These are phyloP conservation scores for Micromesistius poutassou DNA, from an alignment of 2,797 vertebrate genomes.

Conservation along the genomic window DNA sequence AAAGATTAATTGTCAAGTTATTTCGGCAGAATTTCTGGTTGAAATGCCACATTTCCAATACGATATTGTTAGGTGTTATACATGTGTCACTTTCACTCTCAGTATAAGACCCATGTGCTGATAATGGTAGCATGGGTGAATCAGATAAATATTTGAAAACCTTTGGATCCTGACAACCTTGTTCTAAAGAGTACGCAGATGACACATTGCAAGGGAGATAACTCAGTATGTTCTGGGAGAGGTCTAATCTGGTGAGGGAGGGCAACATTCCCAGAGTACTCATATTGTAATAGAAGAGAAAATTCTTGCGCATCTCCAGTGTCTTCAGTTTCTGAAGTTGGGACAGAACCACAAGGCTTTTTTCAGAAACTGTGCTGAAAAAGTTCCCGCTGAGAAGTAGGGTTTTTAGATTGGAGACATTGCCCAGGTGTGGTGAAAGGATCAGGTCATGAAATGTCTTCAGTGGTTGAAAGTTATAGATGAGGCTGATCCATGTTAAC, in stretches of 20 bases:
- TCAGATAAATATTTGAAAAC: neutral
- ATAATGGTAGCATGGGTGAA: conserved; percentile 7
- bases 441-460: conserved; percentile 54
- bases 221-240: conserved; percentile 76
- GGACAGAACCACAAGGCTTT: conserved; percentile 36
- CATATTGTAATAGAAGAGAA: conserved; percentile 62
- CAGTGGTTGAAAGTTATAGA: conserved; percentile 75
- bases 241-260: conserved; percentile 56
- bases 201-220: conserved; percentile 47
- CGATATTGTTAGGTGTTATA: conserved; percentile 25
- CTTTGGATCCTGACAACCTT: neutral
- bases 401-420: conserved; percentile 56
- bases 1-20: conserved; percentile 68
- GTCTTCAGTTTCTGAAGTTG: conserved; percentile 55
- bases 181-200: neutral
- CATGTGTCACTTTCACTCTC: conserved; percentile 1
- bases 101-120: conserved; percentile 22
- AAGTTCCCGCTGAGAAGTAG: conserved; percentile 76
- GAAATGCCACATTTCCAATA: conserved; percentile 42
- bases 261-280: conserved; percentile 54
- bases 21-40: conserved; percentile 44
- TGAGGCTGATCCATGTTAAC: conserved; percentile 70
- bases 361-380: conserved; percentile 61
- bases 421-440: conserved; percentile 65
- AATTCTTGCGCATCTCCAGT: conserved; percentile 77